These are phyloP conservation scores for Macrochelys suwanniensis DNA, from an alignment of 2,797 vertebrate genomes.

Conservation along the genomic window DNA sequence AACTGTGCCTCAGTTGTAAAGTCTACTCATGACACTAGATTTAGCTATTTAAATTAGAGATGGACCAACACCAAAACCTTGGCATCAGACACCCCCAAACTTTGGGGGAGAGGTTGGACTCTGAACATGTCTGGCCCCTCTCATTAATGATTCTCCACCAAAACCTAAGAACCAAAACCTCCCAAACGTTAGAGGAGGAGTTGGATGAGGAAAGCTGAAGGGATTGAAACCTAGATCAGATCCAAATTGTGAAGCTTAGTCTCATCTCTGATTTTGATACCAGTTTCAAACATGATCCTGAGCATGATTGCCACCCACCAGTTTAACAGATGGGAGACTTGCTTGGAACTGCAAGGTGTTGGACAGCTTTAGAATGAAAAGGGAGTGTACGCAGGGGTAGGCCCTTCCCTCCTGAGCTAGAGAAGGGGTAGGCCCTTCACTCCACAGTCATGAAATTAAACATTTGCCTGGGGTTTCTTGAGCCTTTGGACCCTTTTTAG, in stretches of 20 bases:
- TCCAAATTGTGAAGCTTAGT: background rate
- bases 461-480: background rate
- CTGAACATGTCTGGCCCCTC: background rate
- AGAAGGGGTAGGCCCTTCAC: background rate
- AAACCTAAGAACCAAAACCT: background rate
- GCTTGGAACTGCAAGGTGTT: background rate
- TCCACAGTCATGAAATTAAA: background rate
- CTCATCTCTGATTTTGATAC: slow-evolving; percentile 33
- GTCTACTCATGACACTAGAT: background rate
- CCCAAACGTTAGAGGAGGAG: background rate
- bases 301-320: background rate
- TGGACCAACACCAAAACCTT: background rate
- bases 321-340: background rate
- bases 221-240: background rate
- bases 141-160: background rate
- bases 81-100: background rate
- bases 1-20: background rate
- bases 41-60: background rate
- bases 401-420: background rate
- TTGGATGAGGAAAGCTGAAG: background rate
- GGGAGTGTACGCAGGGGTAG: background rate
- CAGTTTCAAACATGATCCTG: background rate
- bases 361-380: background rate
- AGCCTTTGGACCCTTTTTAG: background rate
- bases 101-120: background rate